Evolutionary conservation across 2,113 vertebrate genomes (phyloP), one percentile per base, ranked within the genome.

Genomic region (Equus quagga): DNA sequence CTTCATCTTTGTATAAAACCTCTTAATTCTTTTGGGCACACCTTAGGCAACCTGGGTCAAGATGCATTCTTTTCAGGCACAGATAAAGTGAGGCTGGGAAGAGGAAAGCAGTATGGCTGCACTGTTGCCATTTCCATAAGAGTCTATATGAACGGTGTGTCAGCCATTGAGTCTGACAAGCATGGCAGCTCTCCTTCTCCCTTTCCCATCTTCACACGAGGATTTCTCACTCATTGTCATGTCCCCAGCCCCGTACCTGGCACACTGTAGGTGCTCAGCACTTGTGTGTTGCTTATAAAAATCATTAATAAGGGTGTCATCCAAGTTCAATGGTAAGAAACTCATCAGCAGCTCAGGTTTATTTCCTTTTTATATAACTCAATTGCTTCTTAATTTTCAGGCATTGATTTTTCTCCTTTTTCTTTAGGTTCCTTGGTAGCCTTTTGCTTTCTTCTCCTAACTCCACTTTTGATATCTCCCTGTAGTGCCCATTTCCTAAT

Each of bases 381-480:
- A 26, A 6, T 62, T 81, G 7, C 4, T 44, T 81, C 67, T 91
- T 79, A 49, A 83, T 80, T 89, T 92, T 92, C 64, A 62, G 44
- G 69, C 64, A 51, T 18, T 28, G 26, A 70, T 18, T 95, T 73
- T 64, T 76, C n/a, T 64, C 23, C 11, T 73, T 80, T 83, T 49
- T 41, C 67, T 51, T 54, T 56, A 9, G 51, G 17, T 79, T 81
- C 58, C 12, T 91, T 31, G 41, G 56, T 91, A 96, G 58, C 51
- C 51, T 56, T 92, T 46, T 73, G 36, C 76, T 85, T 94, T 92
- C 41, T 60, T 96, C n/a, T 94, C 44, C 28, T n/a, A 36, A 58
- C 64, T 89, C 75, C 44, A 65, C 36, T 79, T 76, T 94, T 65
- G n/a, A 54, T 96, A 51, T 64, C 13, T 33, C 69, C 46, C 28